Base-by-base conservation (phyloP, 1,140 invertebrate species). In the Drosophila nebulosa region DNA sequence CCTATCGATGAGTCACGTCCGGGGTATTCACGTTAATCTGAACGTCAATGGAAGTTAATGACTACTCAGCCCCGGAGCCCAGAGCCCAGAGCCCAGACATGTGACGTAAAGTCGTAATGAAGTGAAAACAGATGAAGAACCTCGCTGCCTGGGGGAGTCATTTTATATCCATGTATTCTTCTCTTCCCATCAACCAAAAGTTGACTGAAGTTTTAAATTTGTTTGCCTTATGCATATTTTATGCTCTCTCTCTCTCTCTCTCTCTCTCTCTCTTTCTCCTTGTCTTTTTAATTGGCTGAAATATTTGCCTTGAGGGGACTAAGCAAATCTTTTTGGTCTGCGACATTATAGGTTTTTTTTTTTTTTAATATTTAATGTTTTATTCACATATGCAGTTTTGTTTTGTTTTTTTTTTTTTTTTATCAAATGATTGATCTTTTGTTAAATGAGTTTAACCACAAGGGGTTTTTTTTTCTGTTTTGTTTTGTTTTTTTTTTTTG, bases 401-500 rank as follows among this genome's bases (percentile, higher is more conserved):
- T 22, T 30, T 66, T 67, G 35, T 63, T 42, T 27, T 18, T 26
- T 50, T 71, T 57, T 22, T 30, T 18, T 39, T n/a, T 26, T 58
- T 32, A 80, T 81, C 81, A 74, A 72, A 78, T 80, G 78, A 85
- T 86, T 86, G 77, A 85, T 85, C 78, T 71, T 57, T 60, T 56
- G 56, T 74, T 79, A 51, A 14, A 74, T 69, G 42, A 69, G 35
- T 61, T 70, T 79, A 16, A 22, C 9, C 12, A 16, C 14, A 26
- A 30, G 52, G 22, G 26, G n/a, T n/a, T 14, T 26, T 26, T 26
- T 16, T 24, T 26, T 36, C 6, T 18, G 9, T 4, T 14, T 51
- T 26, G 46, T n/a, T 55, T 26, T 26, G 2, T 30, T 46, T 67
- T 53, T 10, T 36, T 36, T 36, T 46, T 18, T 42, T n/a, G n/a